Base-by-base conservation (phyloP, 1,140 invertebrate species). In the Eumaeus atala region DNA sequence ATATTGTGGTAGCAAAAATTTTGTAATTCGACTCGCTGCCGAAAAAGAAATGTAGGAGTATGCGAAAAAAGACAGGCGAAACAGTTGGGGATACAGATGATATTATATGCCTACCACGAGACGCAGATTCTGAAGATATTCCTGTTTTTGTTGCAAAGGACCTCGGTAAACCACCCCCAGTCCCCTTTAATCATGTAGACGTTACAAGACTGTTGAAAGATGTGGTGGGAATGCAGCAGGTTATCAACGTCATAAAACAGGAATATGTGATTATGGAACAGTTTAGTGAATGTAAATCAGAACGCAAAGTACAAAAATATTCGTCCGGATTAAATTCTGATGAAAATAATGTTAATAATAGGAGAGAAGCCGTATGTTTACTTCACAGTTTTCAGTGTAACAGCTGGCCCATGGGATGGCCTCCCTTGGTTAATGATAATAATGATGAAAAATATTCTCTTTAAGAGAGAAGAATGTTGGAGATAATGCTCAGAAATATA, bases 81-180 rank as follows among this genome's bases (percentile, higher is more conserved):
- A 17, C 36, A 8, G 3, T 33, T 16, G 33, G 55, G 28, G 37
- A 66, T 18, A 53, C 62, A 11, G 56, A 65, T 1, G 59, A 65
- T 12, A 61, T 65, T 34, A 56, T 65, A 1, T 35, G 38, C 33
- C 7, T 57, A 1, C 9, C 54, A 6, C 34, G 54, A 34, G 47
- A 47, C 3, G 28, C 49, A 0, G 54, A 61, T n/a, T 37, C 54
- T 14, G 56, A 58, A 6, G 40, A 48, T 12, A 9, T 62, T 21
- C 53, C 61, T 10, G 50, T 56, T 5, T 62, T 53, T 59, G 63
- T 62, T 1, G 63, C 63, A 11, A n/a, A 35, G 3, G 56, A 61
- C 14, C 54, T 61, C 3, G 53, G 61, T 9, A 53, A 56, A 37
- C 48, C 59, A 44, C 63, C 63, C 4, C 59, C 59, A 0, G 56